Percentiles rank a stretch among this genome's conserved stretches.
Conservation (phyloP, 2,888 invertebrate genomes). For the Hydrotaea cyrtoneurina region DNA sequence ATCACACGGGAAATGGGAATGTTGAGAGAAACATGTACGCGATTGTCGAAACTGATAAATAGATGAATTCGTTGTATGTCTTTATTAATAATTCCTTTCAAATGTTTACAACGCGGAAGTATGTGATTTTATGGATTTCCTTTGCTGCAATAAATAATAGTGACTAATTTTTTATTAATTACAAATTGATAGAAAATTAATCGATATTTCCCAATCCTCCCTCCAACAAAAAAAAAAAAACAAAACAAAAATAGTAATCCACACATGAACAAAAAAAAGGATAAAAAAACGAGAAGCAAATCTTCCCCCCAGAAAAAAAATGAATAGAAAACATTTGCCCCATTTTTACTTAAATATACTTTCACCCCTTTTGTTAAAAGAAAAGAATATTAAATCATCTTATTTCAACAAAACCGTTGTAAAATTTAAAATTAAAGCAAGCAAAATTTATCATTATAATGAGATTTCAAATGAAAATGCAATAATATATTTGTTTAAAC, state of each 20-base stretch:
- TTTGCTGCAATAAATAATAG: constrained; percentile 29
- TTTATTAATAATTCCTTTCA: too few relatives aligned
- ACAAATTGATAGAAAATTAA: constrained; percentile 61
- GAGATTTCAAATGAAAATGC: constrained; percentile 68
- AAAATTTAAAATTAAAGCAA: constrained; percentile 71
- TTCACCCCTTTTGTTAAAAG: constrained; percentile 50
- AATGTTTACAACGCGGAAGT: not conserved
- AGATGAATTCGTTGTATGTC: too few relatives aligned
- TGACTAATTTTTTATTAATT: constrained; percentile 61
- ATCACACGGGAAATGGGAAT: too few relatives aligned
- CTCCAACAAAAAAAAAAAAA: too few relatives aligned
- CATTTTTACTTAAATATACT: constrained; percentile 40
- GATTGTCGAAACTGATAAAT: too few relatives aligned
- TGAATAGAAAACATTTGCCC: constrained; percentile 52
- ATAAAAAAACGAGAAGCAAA: constrained; percentile 28
- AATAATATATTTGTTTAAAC: constrained; percentile 68
- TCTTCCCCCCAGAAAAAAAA: constrained; percentile 31
- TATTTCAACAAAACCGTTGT: constrained; percentile 73
- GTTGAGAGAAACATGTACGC: too few relatives aligned
- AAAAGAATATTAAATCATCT: constrained; percentile 49
- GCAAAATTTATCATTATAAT: constrained; percentile 68
- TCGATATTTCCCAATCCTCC: constrained; percentile 4
- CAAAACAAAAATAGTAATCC: not conserved
- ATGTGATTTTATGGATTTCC: constrained; percentile 38
- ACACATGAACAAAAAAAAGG: constrained; percentile 39